phyloP scores from a whole-genome alignment of 2,888 invertebrate species.

The Oligia latruncula region DNA sequence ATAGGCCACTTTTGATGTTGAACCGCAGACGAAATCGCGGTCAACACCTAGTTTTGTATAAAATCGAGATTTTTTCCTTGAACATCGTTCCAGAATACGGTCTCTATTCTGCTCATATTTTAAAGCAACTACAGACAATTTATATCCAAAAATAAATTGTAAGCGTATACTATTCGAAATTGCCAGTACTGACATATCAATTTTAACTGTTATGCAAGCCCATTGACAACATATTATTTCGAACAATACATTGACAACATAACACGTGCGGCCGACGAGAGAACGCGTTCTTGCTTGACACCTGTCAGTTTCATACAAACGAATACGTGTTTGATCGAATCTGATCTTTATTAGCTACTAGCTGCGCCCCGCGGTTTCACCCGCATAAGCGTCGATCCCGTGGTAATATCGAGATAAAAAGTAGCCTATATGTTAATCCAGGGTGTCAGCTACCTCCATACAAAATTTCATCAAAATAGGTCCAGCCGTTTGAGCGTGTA shows the following conservation, averaged over 20 bases:
- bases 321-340: not conserved
- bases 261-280: not conserved
- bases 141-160: not conserved
- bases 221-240: constrained; percentile 4
- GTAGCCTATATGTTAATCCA: too few relatives aligned
- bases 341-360: not conserved
- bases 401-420: too few relatives aligned
- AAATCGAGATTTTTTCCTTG: not conserved
- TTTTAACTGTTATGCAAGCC: not conserved
- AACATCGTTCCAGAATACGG: not conserved
- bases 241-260: constrained; percentile 27
- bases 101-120: not conserved
- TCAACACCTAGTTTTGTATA: not conserved
- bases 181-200: not conserved
- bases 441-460: too few relatives aligned
- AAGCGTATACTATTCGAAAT: not conserved
- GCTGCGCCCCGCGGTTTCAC: too few relatives aligned
- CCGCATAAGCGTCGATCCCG: too few relatives aligned
- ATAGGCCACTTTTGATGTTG: not conserved
- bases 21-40: not conserved
- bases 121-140: not conserved
- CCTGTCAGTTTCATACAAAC: not conserved
- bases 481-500: too few relatives aligned
- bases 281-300: not conserved
- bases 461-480: too few relatives aligned